Conservation (phyloP, 2,888 invertebrate genomes). For the Anthophora plumipes region DNA sequence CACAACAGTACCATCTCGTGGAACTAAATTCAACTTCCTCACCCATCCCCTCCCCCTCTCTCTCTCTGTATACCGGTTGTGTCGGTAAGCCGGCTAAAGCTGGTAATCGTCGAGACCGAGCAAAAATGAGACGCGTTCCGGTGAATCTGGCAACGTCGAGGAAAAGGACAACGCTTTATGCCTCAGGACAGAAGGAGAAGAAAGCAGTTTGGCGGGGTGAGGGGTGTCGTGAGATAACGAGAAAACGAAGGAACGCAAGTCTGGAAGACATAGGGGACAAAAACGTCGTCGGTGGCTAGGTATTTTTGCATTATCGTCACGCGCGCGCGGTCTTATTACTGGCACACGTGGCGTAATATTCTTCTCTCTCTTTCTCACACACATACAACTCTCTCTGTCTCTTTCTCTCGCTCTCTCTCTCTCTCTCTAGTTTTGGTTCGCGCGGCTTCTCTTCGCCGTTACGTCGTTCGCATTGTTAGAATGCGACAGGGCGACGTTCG, state of each 20-base stretch:
- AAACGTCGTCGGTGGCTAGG: slow-evolving; percentile 36
- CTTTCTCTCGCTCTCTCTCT: slow-evolving; percentile 50
- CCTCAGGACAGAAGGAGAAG: not conserved
- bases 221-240: slow-evolving; percentile 31
- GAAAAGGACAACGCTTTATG: not conserved
- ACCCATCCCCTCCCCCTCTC: slow-evolving; percentile 27
- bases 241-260: slow-evolving; percentile 46
- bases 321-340: slow-evolving; percentile 83
- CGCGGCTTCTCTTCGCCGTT: slow-evolving; percentile 32
- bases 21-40: slow-evolving; percentile 62
- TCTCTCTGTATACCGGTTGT: slow-evolving; percentile 19
- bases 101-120: slow-evolving; percentile 47
- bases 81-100: slow-evolving; percentile 35
- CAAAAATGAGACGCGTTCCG: slow-evolving; percentile 35
- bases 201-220: not conserved
- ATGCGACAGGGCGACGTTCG: slow-evolving; percentile 77
- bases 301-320: slow-evolving; percentile 83
- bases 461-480: slow-evolving; percentile 73
- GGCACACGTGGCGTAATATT: slow-evolving; percentile 83
- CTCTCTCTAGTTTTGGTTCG: slow-evolving; percentile 34
- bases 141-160: not conserved
- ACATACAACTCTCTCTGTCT: too few relatives aligned
- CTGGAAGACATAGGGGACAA: slow-evolving; percentile 29
- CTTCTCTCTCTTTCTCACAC: slow-evolving; percentile 74
- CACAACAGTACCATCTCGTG: not conserved